Base-by-base conservation (phyloP, 2,113 vertebrate species). In the Agelaius tricolor region DNA sequence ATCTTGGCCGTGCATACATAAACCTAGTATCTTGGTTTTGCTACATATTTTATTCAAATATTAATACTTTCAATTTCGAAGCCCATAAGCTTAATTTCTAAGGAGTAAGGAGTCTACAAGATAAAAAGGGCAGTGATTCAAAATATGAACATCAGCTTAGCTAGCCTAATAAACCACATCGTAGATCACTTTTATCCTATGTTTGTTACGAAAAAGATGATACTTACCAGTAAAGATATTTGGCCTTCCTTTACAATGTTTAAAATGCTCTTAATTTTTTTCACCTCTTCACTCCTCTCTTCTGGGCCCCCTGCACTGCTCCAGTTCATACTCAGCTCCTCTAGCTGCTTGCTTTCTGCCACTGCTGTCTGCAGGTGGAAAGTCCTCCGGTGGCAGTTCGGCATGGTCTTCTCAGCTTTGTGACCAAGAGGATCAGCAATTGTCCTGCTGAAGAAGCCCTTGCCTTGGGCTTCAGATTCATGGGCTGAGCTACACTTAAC, bases 191-290 rank as follows among this genome's bases (percentile, higher is more conserved):
- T 47, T 58, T 43, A 69, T 37, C 63, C 27, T 57, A 30, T 5
- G 7, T 37, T 18, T 30, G 31, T 58, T 71, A 44, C 9, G 44
- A 94, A 92, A 83, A 75, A 89, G 23, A 58, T 30, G 6, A 58
- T 49, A 97, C 99, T 99, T 95, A 99, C 99, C 98, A 99, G 96
- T 78, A 99, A 98, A 28, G 99, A 99, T 84, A 99, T 99, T 90
- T 99, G 99, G 47, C 99, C 99, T 96, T 99, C 99, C 94, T 98
- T 98, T 61, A 99, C 98, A 55, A 99, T 99, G 96, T 99, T 99
- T 97, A 99, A 97, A 97, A 99, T 99, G 98, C 99, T 99, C 84
- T 99, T 99, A 39, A 96, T 98, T 97, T 99, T 99, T 96, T 99
- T 99, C 88, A 97, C 93, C 93, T 99, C 98, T 81, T 99, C 99